Evolutionary conservation across 64 coral and sea anemone species (phyloP), one percentile per base, ranked within the genome.

Genomic region (Anthopleura sola): DNA sequence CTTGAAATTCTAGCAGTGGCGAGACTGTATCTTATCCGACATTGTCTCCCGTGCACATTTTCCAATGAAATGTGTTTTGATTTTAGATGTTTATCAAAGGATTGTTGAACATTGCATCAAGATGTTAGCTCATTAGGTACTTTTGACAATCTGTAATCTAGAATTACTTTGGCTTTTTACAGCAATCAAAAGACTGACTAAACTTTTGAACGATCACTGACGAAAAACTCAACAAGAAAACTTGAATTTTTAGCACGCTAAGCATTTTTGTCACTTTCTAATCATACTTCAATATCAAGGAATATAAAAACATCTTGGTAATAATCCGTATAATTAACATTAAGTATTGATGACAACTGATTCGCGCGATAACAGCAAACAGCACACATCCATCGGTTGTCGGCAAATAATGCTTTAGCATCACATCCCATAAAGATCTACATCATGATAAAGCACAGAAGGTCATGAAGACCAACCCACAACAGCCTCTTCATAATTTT

Each of bases 31-130:
- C 28, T 69, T 69, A 69, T 69, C 64, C 64, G 28, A 31, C 64
- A 28, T 69, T 71, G 26, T 71, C 29, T 71, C 24, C 13, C 14
- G n/a, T 71, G 7, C 10, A 16, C 14, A 3, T 71, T 71, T 32
- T 31, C 29, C 28, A 11, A 24, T 28, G 66, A 32, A 34, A 71
- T 31, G 66, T 34, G 66, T 71, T 71, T 71, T 71, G 66, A 71
- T 36, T 53, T 36, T 71, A 71, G 66, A 71, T 71, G 66, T 71
- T 71, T 71, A 71, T 71, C 66, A 29, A 31, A 12, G n/a, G 66
- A 0, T 23, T 71, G 66, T 71, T 29, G 9, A 13, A 62, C 24
- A 62, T 62, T 62, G 2, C 15, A 14, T 32, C 3, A 71, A 71
- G 9, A 71, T 34, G 1, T 13, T 33, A 31, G 66, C 29, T 71